A percentile compares a stretch with the other conserved stretches of the same genome.
Conservation (phyloP, 2,113 vertebrate genomes). For the Marmota flaviventris region DNA sequence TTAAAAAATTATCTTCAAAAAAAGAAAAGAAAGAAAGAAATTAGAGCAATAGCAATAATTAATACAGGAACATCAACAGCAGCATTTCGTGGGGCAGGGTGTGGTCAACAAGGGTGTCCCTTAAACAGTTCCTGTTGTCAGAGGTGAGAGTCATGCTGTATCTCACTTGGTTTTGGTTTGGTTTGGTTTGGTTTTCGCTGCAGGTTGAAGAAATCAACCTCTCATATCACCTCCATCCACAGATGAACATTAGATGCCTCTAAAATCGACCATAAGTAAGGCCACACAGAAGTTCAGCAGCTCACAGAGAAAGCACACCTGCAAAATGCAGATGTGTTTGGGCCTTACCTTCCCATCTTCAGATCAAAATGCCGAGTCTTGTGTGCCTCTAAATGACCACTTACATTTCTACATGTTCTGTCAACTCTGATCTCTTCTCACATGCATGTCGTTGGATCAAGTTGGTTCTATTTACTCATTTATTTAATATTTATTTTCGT, state of each 20-base stretch:
- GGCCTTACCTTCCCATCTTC: neutral
- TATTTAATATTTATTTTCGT: neutral
- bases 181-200: no score
- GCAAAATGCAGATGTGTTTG: no score
- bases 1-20: neutral
- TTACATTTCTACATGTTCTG: neutral
- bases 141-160: fast-evolving
- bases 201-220: neutral
- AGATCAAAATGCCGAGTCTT: neutral
- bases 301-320: neutral
- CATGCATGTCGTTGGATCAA: neutral
- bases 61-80: no score
- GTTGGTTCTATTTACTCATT: neutral
- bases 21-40: neutral
- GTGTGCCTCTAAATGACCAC: neutral
- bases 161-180: neutral
- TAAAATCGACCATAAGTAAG: neutral
- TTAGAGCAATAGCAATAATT: neutral
- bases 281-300: neutral
- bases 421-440: neutral
- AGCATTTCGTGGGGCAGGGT: neutral
- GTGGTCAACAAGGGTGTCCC: neutral
- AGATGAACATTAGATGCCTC: neutral
- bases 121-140: neutral
- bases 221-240: neutral